Base-by-base conservation (phyloP, 2,113 vertebrate genomes). In the Tachysurus vachellii region DNA sequence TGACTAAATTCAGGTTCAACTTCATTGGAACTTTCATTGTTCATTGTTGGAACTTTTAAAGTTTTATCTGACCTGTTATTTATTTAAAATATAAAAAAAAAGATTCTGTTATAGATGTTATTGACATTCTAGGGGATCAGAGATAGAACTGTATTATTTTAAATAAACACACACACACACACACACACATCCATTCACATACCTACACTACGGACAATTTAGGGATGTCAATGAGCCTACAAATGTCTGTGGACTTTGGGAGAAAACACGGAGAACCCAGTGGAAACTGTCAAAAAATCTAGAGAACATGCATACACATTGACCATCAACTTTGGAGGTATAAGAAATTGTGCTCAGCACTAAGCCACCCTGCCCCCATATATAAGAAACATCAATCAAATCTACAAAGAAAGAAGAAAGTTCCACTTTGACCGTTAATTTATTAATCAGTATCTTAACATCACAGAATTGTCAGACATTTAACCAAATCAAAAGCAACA, bases 401-500 rank as follows among this genome's bases (percentile, higher is more conserved):
- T 5, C 31, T 31, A 57, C 28, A 80, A 53, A 28, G 13, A 56
- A 80, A 9, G 2, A 13, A 11, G 28, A 80, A 36, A 31, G 50
- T 28, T 36, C 36, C 14, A 31, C 23, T 79, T 57, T 80, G 62
- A 64, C 21, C 23, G 47, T 16, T 47, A 47, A 10, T 82, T 62
- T 42, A 57, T 12, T 5, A n/a, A 44, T 44, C 21, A 42, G 19
- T 26, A 13, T 44, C 31, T 62, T 28, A 66, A 53, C 13, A 50
- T 64, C 4, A 28, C 44, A 66, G 7, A 53, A 31, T 83, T 83
- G 42, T 66, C 59, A 64, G 77, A 80, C 13, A 57, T 19, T 19
- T 57, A 36, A 76, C 36, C 66, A 53, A 86, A 10, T 54, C 66
- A 44, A 83, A 70, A n/a, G 14, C 61, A 53, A 75, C 76, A 66